Base-by-base conservation (phyloP, 2,888 invertebrate genomes). In the Cheilosia vulpina region DNA sequence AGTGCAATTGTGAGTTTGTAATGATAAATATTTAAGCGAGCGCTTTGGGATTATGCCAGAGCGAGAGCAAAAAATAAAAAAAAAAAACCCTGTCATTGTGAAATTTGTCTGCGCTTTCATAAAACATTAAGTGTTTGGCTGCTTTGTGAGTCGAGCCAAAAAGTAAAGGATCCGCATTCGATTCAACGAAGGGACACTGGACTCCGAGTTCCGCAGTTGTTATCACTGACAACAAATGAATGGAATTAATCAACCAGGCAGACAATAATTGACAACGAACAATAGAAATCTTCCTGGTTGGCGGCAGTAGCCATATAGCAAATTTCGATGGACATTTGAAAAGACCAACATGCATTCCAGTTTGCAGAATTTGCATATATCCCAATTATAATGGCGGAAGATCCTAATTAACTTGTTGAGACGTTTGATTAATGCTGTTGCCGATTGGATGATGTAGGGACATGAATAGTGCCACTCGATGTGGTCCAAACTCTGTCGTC, bases 351-450 rank as follows among this genome's bases (percentile, higher is more conserved):
- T 68, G 34, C n/a, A 68, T 68, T 63, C 47, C 31, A 4, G 13
- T 21, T 58, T 38, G 7, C 17, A 52, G 55, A 62, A 83, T 83
- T 83, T 69, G 60, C 83, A 84, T 80, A 63, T 19, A 52, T 79
- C n/a, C 68, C 58, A 84, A 79, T 84, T 79, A 75, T 53, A 63
- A 68, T 47, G 24, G 63, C 73, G 83, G 68, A 83, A 83, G 63
- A 83, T 83, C 73, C 83, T 73, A 83, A 83, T 84, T 79, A 79
- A 69, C 73, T 73, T 75, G 68, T 75, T 80, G 66, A 73, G 72
- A 79, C 45, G 34, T 45, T 79, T 68, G 75, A 75, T 73, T 68
- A 47, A 78, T 78, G 66, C 52, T 66, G 47, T 55, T 55, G 43
- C 21, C 43, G 71, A 47, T 71, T 58, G 65, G 53, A 53, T 53